A percentile compares a stretch with the other conserved stretches of the same genome.
Conservation (phyloP, 2,113 vertebrate genomes). For the Dromiciops gliroides region DNA sequence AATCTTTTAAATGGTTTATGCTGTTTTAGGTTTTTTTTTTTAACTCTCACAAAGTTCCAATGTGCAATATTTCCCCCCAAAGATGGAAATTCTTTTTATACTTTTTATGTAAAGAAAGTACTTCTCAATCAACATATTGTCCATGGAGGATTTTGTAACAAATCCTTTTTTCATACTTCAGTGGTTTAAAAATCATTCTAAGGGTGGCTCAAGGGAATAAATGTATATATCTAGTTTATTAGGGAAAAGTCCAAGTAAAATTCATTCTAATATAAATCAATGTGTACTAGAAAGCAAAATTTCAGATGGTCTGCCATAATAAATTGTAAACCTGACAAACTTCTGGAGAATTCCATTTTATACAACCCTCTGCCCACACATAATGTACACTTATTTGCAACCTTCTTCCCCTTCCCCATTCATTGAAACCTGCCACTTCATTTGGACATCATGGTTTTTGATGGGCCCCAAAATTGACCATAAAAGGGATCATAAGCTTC, state of each 20-base stretch:
- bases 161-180: not conserved
- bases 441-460: conserved; percentile 5
- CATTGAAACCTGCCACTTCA: conserved; percentile 5
- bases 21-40: conserved; percentile 31
- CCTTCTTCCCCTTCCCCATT: conserved; percentile 23
- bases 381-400: not conserved
- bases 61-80: not conserved
- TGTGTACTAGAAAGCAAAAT: conserved; percentile 20
- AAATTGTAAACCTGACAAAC: not conserved
- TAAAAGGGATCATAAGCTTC: conserved; percentile 3
- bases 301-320: not conserved
- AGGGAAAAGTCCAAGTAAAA: conserved; percentile 46
- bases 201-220: conserved; percentile 22
- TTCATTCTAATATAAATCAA: conserved; percentile 23
- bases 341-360: not conserved
- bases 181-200: conserved; percentile 24
- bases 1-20: conserved; percentile 59
- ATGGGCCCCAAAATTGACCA: not conserved
- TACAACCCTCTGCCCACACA: not conserved
- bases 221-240: not conserved
- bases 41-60: not conserved
- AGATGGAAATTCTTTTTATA: not conserved
- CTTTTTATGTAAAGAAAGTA: conserved; percentile 17
- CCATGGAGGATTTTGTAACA: not conserved
- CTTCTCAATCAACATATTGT: conserved; percentile 18